Evolutionary conservation across 2,797 vertebrate species (phyloP).

Genomic region (Nyctalus aviator): DNA sequence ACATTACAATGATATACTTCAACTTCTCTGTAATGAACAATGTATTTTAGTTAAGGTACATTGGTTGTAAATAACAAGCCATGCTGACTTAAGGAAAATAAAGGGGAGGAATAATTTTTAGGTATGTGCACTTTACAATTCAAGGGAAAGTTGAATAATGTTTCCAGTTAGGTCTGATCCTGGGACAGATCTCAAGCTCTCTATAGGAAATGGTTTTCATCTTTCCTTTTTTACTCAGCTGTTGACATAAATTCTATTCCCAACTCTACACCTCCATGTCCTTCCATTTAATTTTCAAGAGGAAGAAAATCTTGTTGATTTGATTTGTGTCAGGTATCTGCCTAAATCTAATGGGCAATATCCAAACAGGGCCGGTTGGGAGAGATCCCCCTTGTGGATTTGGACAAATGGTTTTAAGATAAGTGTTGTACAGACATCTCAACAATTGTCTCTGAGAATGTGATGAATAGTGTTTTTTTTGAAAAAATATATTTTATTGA

Average conservation of each 20-base stretch:
- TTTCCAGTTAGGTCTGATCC: neutral
- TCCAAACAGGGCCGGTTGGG: neutral
- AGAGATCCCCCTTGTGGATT: neutral
- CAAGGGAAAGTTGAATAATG: neutral
- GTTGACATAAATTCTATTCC: neutral
- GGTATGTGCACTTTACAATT: neutral
- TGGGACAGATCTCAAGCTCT: neutral
- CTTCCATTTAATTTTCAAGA: neutral
- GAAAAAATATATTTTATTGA: too few species aligned
- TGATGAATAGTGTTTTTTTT: neutral
- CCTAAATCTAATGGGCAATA: neutral
- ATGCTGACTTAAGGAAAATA: neutral
- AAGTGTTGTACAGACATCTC: neutral
- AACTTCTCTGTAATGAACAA: neutral
- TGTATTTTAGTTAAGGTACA: neutral
- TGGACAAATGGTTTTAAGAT: neutral
- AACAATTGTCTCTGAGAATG: neutral
- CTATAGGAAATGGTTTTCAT: neutral
- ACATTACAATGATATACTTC: neutral
- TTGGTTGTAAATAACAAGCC: neutral
- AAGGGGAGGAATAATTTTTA: neutral
- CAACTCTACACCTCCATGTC: neutral
- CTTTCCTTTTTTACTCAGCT: neutral
- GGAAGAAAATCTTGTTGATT: neutral
- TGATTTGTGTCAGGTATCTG: neutral